phyloP scores from a whole-genome alignment of 2,888 invertebrate genomes.

The Loripinus fragilis region DNA sequence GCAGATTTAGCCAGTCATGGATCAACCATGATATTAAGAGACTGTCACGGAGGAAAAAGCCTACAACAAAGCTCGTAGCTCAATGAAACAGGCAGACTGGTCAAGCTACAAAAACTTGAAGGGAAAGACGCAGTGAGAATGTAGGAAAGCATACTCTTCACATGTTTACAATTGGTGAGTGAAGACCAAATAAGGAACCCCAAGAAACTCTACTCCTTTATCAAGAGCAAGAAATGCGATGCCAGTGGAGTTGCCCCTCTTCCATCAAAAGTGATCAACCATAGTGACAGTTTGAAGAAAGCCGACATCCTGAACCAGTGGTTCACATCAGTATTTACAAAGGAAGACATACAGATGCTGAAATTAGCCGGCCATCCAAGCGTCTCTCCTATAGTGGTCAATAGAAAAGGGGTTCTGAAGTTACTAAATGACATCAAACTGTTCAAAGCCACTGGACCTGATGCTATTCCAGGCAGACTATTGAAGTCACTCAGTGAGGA shows the following conservation, averaged over 20 bases:
- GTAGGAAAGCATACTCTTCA: constrained; percentile 1
- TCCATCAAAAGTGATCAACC: not conserved
- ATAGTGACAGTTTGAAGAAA: constrained; percentile 6
- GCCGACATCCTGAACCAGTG: not conserved
- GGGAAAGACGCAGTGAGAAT: not conserved
- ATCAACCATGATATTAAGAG: not conserved
- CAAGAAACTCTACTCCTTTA: not conserved
- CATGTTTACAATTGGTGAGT: not conserved
- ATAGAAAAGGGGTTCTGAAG: not conserved
- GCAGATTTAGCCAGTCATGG: not conserved
- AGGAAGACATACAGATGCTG: not conserved
- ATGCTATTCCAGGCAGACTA: not conserved
- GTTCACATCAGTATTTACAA: not conserved
- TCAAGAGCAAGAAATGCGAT: not conserved
- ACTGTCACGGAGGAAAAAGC: not conserved
- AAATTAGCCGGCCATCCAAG: not conserved
- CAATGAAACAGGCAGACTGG: not conserved
- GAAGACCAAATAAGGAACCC: not conserved
- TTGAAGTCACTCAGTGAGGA: not conserved
- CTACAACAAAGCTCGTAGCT: not conserved
- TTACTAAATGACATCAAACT: too few relatives aligned
- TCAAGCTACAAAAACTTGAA: not conserved
- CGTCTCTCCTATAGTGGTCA: not conserved
- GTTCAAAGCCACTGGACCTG: not conserved
- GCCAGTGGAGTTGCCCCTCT: not conserved